phyloP scores from a whole-genome alignment of 2,113 vertebrate genomes.

The Microcebus ravelobensis region DNA sequence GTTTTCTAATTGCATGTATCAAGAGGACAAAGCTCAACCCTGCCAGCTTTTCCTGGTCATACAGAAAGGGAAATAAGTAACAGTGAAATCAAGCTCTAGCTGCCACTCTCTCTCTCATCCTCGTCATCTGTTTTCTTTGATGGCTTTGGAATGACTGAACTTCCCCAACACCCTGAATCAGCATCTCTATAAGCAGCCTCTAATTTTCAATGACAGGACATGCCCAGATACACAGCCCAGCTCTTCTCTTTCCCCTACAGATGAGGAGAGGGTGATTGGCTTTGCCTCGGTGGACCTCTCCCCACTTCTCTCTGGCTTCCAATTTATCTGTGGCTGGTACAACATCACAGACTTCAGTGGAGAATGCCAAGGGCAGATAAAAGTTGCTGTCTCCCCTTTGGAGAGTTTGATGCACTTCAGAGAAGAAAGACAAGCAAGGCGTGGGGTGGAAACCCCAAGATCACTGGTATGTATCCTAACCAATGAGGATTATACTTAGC shows the following conservation, averaged over 20 bases:
- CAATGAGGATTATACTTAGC: background rate
- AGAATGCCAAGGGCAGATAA: constrained; percentile 96
- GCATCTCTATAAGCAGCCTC: background rate
- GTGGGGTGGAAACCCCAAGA: background rate
- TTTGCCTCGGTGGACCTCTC: constrained; percentile 96
- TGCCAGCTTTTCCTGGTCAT: background rate
- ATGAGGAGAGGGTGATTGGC: constrained; percentile 93
- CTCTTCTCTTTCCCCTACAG: constrained; percentile 80
- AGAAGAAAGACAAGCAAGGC: constrained; percentile 85
- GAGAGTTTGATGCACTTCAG: constrained; percentile 86
- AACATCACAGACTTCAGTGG: constrained; percentile 95
- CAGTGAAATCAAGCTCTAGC: background rate
- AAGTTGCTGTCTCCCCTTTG: constrained; percentile 94
- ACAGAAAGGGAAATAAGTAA: background rate
- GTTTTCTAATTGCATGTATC: background rate
- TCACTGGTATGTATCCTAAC: constrained; percentile 41
- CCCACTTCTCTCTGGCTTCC: constrained; percentile 95
- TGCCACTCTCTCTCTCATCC: background rate
- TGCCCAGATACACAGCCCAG: background rate
- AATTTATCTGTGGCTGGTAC: constrained; percentile 96
- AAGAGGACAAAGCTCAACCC: background rate
- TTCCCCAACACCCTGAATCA: background rate
- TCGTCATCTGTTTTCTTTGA: background rate
- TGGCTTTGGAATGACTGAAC: background rate
- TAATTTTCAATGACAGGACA: background rate